Evolutionary conservation across 2,113 vertebrate genomes (phyloP).

Genomic region (Erinaceus europaeus): DNA sequence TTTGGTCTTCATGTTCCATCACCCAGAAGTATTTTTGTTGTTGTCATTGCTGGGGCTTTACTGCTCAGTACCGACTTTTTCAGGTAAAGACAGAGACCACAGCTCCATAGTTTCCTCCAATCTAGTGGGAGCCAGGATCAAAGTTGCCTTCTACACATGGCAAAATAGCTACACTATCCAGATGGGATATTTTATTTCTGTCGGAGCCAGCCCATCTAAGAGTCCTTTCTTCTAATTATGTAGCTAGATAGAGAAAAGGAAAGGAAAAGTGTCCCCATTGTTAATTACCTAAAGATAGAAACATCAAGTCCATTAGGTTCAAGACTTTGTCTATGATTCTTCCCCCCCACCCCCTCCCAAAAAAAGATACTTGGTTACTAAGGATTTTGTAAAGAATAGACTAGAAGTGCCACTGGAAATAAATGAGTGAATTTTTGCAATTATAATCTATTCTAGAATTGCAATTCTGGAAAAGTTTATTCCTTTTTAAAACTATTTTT

Average conservation of each 20-base stretch:
- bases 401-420: background rate
- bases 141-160: too few species aligned
- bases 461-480: background rate
- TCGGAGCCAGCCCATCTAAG: too few species aligned
- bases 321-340: background rate
- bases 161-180: too few species aligned
- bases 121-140: too few species aligned
- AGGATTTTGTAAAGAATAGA: background rate
- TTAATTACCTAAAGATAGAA: background rate
- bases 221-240: background rate
- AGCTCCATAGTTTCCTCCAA: too few species aligned
- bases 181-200: too few species aligned
- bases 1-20: background rate
- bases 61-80: too few species aligned
- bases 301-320: background rate
- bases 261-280: background rate
- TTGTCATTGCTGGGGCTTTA: too few species aligned
- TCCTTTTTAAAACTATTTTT: too few species aligned
- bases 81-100: too few species aligned
- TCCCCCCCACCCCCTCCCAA: too few species aligned
- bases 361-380: background rate
- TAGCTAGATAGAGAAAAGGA: background rate
- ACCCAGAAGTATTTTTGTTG: background rate
- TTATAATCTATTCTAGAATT: too few species aligned
- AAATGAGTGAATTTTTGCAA: background rate